Conservation (phyloP, 2,113 vertebrate species). For the Rhodinocichla rosea region DNA sequence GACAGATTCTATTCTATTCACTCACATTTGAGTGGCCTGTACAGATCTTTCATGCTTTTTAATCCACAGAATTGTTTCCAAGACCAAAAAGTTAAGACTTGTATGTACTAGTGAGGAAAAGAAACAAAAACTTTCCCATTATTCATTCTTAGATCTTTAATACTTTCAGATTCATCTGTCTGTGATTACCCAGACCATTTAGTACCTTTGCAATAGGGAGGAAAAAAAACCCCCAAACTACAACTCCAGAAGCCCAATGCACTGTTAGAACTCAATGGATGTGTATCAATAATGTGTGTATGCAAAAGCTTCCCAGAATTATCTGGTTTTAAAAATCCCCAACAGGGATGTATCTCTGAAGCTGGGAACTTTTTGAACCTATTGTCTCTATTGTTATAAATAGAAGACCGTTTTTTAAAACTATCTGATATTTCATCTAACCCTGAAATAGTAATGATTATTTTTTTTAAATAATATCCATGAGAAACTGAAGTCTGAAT, state of each 20-base stretch:
- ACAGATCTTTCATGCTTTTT: not conserved
- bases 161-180: not conserved
- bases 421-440: constrained; percentile 7
- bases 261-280: not conserved
- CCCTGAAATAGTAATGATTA: constrained; percentile 8
- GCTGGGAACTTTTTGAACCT: not conserved
- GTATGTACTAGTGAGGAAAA: not conserved
- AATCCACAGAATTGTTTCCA: not conserved
- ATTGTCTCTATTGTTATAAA: not conserved
- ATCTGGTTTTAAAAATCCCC: not conserved
- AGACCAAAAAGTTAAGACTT: not conserved
- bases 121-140: not conserved
- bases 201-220: not conserved
- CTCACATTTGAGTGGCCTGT: not conserved
- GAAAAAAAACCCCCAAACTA: not conserved
- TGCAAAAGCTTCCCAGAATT: not conserved
- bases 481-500: not conserved
- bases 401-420: not conserved
- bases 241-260: not conserved
- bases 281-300: not conserved
- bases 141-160: not conserved
- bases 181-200: not conserved
- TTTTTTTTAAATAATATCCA: not conserved
- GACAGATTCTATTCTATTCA: too few species aligned
- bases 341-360: not conserved